Conservation (phyloP, 2,888 invertebrate species). For the Seladonia tumulorum region DNA sequence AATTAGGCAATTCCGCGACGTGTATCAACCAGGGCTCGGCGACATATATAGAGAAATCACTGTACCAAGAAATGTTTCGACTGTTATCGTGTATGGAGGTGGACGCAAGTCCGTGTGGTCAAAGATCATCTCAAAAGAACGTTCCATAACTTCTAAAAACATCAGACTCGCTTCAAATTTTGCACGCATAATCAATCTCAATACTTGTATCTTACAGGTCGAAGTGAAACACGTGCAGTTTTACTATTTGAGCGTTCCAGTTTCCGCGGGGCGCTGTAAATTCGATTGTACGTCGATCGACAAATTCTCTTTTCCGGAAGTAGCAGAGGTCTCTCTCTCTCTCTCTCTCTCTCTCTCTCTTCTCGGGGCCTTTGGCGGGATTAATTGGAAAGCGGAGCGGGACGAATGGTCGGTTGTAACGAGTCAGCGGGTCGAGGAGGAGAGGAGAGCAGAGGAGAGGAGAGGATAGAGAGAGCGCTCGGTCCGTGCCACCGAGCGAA, state of each 20-base stretch:
- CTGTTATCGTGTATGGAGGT: too few species aligned
- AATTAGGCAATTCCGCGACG: too few species aligned
- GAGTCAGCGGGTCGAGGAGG: neutral
- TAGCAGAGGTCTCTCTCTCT: neutral
- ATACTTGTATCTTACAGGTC: too few species aligned
- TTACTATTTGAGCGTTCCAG: neutral
- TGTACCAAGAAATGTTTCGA: too few species aligned
- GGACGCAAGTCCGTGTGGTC: too few species aligned
- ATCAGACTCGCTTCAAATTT: neutral
- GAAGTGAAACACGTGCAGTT: neutral
- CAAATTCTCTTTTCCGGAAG: constrained; percentile 7
- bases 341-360: neutral
- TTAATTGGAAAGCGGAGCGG: constrained; percentile 60
- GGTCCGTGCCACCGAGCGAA: neutral
- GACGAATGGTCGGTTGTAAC: constrained; percentile 13
- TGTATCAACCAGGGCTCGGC: too few species aligned
- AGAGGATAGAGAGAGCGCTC: neutral
- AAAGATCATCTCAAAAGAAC: neutral
- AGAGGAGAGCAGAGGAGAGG: neutral
- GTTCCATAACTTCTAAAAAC: neutral
- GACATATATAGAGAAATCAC: too few species aligned
- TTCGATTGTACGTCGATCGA: constrained; percentile 9
- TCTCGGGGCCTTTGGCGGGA: constrained; percentile 30
- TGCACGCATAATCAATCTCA: too few species aligned
- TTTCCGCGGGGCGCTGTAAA: neutral